Percentiles rank a stretch among this genome's conserved stretches.
These are phyloP conservation scores for Lepidochitona cinerea DNA, from an alignment of 2,888 invertebrate species.

Conservation along the genomic window DNA sequence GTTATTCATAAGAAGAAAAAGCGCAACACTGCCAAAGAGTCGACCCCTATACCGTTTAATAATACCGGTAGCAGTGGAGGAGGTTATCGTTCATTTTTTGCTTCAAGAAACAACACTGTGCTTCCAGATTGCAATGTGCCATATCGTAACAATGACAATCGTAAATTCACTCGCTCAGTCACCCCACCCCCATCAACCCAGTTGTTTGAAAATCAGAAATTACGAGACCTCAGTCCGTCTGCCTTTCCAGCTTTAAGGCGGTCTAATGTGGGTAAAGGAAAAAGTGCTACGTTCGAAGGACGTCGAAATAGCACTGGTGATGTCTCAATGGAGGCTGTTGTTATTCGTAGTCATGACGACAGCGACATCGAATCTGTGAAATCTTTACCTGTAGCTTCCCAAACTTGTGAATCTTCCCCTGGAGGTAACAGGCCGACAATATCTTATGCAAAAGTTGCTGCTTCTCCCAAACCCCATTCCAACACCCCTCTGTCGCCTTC, in stretches of 20 bases:
- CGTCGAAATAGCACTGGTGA: constrained; percentile 58
- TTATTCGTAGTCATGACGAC: constrained; percentile 47
- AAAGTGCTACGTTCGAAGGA: constrained; percentile 39
- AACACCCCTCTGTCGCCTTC: constrained; percentile 22
- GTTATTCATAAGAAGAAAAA: constrained; percentile 58
- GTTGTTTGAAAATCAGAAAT: neutral
- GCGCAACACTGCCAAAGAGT: constrained; percentile 5
- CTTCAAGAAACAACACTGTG: neutral
- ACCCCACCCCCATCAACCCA: constrained; percentile 26
- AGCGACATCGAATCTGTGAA: constrained; percentile 65
- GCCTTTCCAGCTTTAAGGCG: constrained; percentile 56
- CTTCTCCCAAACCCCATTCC: constrained; percentile 39
- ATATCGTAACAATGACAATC: constrained; percentile 3
- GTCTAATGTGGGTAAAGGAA: constrained; percentile 28
- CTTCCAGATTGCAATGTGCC: neutral
- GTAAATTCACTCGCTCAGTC: constrained; percentile 16
- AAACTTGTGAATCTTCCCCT: constrained; percentile 22
- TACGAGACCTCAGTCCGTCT: constrained; percentile 60
- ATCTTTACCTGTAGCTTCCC: constrained; percentile 56
- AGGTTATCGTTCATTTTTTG: neutral
- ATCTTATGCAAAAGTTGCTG: constrained; percentile 63
- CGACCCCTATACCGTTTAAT: neutral
- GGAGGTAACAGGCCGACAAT: constrained; percentile 43
- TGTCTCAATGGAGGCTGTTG: constrained; percentile 38
- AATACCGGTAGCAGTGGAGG: neutral